Evolutionary conservation across 2,113 vertebrate species (phyloP).

Genomic region (Ariopsis seemanni): DNA sequence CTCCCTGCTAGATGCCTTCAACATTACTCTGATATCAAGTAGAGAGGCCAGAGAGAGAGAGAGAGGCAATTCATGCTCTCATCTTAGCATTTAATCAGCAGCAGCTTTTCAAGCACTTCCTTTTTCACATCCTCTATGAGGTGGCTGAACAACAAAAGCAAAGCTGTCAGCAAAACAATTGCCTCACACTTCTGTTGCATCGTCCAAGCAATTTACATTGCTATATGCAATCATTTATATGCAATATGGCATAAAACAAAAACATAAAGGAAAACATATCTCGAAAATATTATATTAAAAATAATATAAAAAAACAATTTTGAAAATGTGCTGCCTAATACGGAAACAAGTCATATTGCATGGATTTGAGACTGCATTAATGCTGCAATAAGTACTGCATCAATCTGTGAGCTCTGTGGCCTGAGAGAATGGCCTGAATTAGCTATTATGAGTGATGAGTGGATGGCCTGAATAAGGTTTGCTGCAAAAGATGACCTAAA

Average conservation of each 20-base stretch:
- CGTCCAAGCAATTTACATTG: background rate
- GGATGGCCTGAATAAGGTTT: background rate
- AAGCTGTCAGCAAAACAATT: background rate
- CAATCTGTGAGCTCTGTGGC: background rate
- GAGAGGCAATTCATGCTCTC: slow-evolving; percentile 3
- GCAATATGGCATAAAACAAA: background rate
- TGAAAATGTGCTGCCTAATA: background rate
- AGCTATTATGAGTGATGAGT: background rate
- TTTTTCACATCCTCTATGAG: slow-evolving; percentile 29
- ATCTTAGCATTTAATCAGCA: slow-evolving; percentile 15
- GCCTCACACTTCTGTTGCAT: background rate
- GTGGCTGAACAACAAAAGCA: background rate
- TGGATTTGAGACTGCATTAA: background rate
- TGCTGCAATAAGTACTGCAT: background rate
- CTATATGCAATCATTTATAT: background rate
- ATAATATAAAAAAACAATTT: background rate
- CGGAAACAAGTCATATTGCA: background rate
- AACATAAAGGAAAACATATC: background rate
- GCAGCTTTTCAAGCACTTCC: slow-evolving; percentile 27
- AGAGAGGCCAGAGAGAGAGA: background rate
- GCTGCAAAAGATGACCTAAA: background rate
- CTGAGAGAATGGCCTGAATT: background rate
- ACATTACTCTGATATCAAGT: slow-evolving; percentile 18
- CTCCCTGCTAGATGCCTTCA: background rate
- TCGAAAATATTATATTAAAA: too few relatives aligned